A percentile compares a stretch with the other conserved stretches of the same genome.
These are phyloP conservation scores for Neolamprologus devosi DNA, from an alignment of 2,113 vertebrate species.

Conservation along the genomic window DNA sequence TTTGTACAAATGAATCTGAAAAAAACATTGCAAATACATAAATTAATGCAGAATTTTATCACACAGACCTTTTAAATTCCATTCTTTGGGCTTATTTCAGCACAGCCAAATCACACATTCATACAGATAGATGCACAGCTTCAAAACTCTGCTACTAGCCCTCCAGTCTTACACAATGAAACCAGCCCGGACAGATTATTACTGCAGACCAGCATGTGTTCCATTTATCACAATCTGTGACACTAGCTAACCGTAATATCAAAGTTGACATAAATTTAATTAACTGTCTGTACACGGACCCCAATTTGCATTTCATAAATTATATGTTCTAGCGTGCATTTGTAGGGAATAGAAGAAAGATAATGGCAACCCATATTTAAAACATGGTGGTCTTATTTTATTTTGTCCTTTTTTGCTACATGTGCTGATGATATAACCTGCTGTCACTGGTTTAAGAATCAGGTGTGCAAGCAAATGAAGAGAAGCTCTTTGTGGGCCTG, in stretches of 20 bases:
- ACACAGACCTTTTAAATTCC: background rate
- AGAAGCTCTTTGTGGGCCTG: background rate
- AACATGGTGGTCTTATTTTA: background rate
- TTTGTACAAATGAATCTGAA: background rate
- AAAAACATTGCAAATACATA: background rate
- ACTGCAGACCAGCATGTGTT: constrained; percentile 13
- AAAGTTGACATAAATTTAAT: constrained; percentile 51
- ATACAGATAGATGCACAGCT: background rate
- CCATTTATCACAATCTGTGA: constrained; percentile 37
- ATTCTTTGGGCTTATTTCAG: background rate
- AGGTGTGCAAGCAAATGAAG: background rate
- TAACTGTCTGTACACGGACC: constrained; percentile 29
- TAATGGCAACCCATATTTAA: background rate
- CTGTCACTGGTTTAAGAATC: background rate
- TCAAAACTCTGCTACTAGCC: background rate
- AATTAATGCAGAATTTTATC: background rate
- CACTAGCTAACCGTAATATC: constrained; percentile 30
- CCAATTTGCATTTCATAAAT: constrained; percentile 30
- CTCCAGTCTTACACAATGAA: background rate
- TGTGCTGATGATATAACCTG: background rate
- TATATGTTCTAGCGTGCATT: background rate
- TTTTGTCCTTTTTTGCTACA: background rate
- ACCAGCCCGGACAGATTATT: constrained; percentile 5
- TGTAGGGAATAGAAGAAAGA: background rate
- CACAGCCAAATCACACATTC: background rate